Conservation (phyloP, 2,888 invertebrate genomes). For the Macrosoma leucophasiata region DNA sequence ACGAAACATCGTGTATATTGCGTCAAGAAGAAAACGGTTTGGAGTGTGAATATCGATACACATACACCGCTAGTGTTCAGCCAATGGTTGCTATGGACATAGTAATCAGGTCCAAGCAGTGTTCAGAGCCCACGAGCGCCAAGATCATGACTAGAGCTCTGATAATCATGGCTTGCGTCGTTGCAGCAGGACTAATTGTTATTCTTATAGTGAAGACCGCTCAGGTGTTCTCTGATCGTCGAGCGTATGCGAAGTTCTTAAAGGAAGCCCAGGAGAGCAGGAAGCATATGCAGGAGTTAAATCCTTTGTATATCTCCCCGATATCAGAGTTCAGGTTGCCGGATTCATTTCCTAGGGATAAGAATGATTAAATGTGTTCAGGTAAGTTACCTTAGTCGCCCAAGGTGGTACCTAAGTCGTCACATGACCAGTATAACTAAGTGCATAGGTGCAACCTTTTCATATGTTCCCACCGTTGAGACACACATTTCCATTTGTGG, state of each 20-base stretch:
- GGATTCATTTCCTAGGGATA: conserved; percentile 59
- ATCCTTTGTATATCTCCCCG: conserved; percentile 80
- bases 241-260: conserved; percentile 71
- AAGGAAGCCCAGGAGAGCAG: conserved; percentile 59
- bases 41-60: conserved; percentile 60
- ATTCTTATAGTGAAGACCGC: conserved; percentile 57
- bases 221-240: conserved; percentile 63
- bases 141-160: conserved; percentile 48
- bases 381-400: no score
- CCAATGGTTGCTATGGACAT: conserved; percentile 51
- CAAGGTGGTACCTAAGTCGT: no score
- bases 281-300: conserved; percentile 58
- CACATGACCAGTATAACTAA: conserved; percentile 2
- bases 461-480: no score
- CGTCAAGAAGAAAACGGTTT: conserved; percentile 41
- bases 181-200: conserved; percentile 60
- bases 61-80: conserved; percentile 45
- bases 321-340: conserved; percentile 74
- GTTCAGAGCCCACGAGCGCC: conserved; percentile 52
- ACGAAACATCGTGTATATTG: conserved; percentile 49
- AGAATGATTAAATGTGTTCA: conserved; percentile 39
- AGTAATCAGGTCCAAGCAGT: conserved; percentile 47
- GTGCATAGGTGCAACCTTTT: no score
- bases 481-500: no score
- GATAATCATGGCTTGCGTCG: conserved; percentile 58